These are phyloP conservation scores for Ophion ellenae DNA, from an alignment of 2,888 invertebrate species.

Conservation along the genomic window DNA sequence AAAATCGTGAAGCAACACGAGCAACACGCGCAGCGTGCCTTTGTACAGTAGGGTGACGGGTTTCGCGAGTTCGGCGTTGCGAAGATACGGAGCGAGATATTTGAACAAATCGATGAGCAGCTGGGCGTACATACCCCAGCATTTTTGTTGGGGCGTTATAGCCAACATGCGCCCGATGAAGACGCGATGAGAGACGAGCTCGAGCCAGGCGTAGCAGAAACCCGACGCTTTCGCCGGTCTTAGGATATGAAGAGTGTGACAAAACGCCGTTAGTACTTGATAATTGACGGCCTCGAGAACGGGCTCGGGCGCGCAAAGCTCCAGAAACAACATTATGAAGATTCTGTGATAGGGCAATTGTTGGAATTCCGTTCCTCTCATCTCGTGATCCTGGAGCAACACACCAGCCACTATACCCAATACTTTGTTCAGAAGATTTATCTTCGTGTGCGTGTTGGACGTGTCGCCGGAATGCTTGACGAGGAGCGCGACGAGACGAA, in stretches of 20 bases:
- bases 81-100: slow-evolving; percentile 97
- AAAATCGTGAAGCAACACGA: slow-evolving; percentile 98
- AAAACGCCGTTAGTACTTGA: slow-evolving; percentile 97
- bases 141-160: slow-evolving; percentile 95
- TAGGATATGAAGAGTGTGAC: slow-evolving; percentile 96
- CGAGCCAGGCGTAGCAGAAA: slow-evolving; percentile 99
- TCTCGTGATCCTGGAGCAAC: slow-evolving; percentile 97
- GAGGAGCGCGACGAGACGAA: slow-evolving; percentile 95
- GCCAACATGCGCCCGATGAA: slow-evolving; percentile 97
- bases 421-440: slow-evolving; percentile 97
- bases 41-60: slow-evolving; percentile 97
- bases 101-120: slow-evolving; percentile 97
- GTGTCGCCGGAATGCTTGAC: slow-evolving; percentile 97
- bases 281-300: slow-evolving; percentile 97
- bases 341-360: slow-evolving; percentile 97
- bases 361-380: slow-evolving; percentile 95
- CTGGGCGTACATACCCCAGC: slow-evolving; percentile 99
- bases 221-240: slow-evolving; percentile 97
- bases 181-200: slow-evolving; percentile 97
- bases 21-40: slow-evolving; percentile 96
- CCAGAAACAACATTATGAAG: slow-evolving; percentile 97
- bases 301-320: slow-evolving; percentile 96
- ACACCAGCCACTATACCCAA: slow-evolving; percentile 98
- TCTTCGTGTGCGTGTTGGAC: slow-evolving; percentile 96
- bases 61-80: slow-evolving; percentile 98